A percentile compares a stretch with the other conserved stretches of the same genome.
Conservation (phyloP, 2,113 vertebrate genomes). For the Paratilapia polleni region DNA sequence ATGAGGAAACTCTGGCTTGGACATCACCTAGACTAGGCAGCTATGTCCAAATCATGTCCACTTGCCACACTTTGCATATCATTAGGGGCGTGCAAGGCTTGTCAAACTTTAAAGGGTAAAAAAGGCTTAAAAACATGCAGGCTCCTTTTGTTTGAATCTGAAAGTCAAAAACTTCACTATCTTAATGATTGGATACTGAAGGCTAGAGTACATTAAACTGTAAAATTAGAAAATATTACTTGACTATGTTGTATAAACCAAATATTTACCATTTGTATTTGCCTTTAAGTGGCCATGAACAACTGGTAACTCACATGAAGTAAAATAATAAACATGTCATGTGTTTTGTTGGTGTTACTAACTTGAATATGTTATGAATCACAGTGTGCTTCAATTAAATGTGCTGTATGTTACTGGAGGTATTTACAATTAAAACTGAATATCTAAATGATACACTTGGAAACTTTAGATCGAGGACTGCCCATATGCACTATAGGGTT, state of each 20-base stretch:
- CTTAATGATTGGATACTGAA: background rate
- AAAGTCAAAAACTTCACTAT: background rate
- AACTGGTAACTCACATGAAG: background rate
- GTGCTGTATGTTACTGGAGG: background rate
- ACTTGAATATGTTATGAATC: background rate
- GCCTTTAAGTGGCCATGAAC: background rate
- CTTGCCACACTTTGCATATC: background rate
- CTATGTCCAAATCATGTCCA: background rate
- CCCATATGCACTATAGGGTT: background rate
- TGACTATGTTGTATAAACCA: background rate
- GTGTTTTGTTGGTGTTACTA: background rate
- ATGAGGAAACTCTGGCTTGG: background rate
- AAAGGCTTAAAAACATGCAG: background rate
- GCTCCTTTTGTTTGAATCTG: background rate
- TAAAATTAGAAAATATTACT: background rate
- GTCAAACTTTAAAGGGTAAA: slow-evolving; percentile 4
- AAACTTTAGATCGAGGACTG: background rate
- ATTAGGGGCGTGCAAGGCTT: background rate
- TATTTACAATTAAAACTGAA: slow-evolving; percentile 4
- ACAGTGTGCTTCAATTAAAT: background rate
- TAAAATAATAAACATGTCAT: background rate
- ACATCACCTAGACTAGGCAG: background rate
- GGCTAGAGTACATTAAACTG: background rate
- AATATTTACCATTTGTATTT: background rate
- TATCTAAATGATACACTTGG: background rate